Percentiles rank a stretch among this genome's conserved stretches.
Evolutionary conservation across 2,113 vertebrate genomes (phyloP).

Genomic region (Perca flavescens): DNA sequence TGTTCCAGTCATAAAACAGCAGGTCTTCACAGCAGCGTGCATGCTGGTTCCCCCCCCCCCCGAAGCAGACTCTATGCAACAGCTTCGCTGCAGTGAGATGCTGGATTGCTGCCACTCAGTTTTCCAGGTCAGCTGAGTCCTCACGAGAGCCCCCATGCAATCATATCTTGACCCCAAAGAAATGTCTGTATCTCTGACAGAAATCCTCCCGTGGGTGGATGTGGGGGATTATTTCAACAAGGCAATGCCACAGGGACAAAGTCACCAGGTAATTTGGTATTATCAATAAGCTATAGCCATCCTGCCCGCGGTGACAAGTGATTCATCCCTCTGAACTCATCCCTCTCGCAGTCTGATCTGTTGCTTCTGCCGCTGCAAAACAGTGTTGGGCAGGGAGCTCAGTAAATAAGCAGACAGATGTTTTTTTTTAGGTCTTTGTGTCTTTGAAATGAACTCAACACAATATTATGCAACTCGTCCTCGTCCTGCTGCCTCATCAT

Average conservation of each 20-base stretch:
- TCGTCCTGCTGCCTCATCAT: slow-evolving; percentile 10
- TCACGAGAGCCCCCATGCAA: slow-evolving; percentile 10
- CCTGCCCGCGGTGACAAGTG: slow-evolving; percentile 44
- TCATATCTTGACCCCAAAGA: slow-evolving; percentile 20
- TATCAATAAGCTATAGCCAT: slow-evolving; percentile 61
- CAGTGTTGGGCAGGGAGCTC: background rate
- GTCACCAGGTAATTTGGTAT: slow-evolving; percentile 56
- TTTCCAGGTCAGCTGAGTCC: slow-evolving; percentile 51
- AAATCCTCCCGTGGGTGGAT: slow-evolving; percentile 37
- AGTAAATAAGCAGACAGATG: background rate
- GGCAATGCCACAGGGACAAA: slow-evolving; percentile 50
- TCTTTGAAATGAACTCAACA: background rate
- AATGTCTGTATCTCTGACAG: slow-evolving; percentile 16
- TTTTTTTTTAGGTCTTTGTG: background rate
- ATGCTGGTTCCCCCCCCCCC: slow-evolving; percentile 23
- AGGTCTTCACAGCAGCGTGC: slow-evolving; percentile 27
- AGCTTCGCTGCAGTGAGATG: slow-evolving; percentile 28
- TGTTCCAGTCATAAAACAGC: slow-evolving; percentile 59
- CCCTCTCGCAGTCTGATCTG: slow-evolving; percentile 34
- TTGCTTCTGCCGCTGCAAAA: slow-evolving; percentile 21
- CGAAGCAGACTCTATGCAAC: slow-evolving; percentile 41
- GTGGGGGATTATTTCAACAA: slow-evolving; percentile 61
- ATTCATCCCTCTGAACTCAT: slow-evolving; percentile 54
- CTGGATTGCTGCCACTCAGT: slow-evolving; percentile 40
- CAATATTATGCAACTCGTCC: background rate